Percentiles rank a stretch among this genome's conserved stretches.
Evolutionary conservation across 2,113 vertebrate genomes (phyloP).

Genomic region (Rhinolophus sinicus): DNA sequence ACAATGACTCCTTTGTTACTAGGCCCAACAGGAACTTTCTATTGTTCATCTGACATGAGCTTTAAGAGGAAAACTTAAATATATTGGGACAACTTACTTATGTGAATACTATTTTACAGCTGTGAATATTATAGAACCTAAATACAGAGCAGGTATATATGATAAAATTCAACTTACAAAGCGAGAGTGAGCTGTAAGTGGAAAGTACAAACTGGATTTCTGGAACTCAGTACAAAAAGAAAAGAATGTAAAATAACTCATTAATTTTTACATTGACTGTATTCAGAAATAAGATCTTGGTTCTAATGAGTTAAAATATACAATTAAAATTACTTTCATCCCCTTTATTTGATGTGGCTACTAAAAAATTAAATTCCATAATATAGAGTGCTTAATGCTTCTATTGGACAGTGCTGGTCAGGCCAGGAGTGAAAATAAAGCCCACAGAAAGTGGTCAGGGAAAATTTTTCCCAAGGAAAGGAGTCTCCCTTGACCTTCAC

Average conservation of each 20-base stretch:
- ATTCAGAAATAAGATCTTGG: not conserved
- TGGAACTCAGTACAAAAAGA: not conserved
- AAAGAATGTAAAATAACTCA: not conserved
- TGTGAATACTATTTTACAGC: not conserved
- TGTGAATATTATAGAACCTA: not conserved
- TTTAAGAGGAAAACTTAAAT: not conserved
- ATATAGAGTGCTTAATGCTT: not conserved
- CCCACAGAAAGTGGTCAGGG: not conserved
- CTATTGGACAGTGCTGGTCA: not conserved
- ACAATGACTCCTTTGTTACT: constrained; percentile 59
- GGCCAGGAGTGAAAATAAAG: not conserved
- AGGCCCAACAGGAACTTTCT: not conserved
- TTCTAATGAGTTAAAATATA: not conserved
- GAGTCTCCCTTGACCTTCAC: not conserved
- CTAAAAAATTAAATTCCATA: not conserved
- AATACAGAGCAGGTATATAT: not conserved
- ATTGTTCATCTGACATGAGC: not conserved
- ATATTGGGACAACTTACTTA: not conserved
- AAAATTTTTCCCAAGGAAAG: not conserved
- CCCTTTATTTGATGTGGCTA: not conserved
- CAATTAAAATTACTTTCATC: not conserved
- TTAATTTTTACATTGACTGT: not conserved
- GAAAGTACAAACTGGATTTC: constrained; percentile 6
- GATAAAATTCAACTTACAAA: not conserved
- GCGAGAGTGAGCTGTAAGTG: not conserved